Evolutionary conservation across 2,888 invertebrate genomes (phyloP), one percentile per base, ranked within the genome.

Genomic region (Agonum fuliginosum): DNA sequence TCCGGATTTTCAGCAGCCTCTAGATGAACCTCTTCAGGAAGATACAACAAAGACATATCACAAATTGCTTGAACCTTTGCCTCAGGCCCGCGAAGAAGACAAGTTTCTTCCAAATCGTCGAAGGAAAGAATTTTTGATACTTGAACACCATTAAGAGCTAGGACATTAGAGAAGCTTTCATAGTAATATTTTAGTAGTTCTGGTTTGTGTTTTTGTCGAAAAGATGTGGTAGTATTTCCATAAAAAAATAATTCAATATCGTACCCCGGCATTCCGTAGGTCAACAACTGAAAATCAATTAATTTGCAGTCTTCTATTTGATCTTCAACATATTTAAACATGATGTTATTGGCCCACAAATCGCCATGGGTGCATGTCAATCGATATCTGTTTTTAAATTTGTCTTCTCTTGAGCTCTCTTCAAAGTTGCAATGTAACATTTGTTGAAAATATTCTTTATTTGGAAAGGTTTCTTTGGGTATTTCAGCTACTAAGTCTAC

Each of bases 51-150:
- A 14, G 70, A n/a, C 54, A 43, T 70, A 54, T 77, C 77, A 30
- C 27, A 34, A 17, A 77, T 27, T n/a, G 77, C 70, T 58, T 77
- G 69, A 8, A 77, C 41, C 27, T 70, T 77, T 2, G 77, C 77
- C 19, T 58, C 69, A 17, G 77, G 77, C 14, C 41, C 77, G 24
- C 17, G 14, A 5, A 77, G 51, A 19, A 17, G 37, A 58, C 69
- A 24, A 12, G 20, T 70, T 19, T 77, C 58, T 20, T 22, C 6
- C 10, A 77, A 24, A 17, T 69, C 54, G 1, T 54, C 10, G 27
- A 34, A 77, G 4, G 70, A 19, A 22, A 70, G 1, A 8, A 70
- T 20, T 17, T 54, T 24, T 2, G 30, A 8, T 6, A 34, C 37
- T 37, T 69, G 12, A 3, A 69, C 12, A 14, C 12, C 54, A 27